These are phyloP conservation scores for Corythornis madagascariensis DNA, from an alignment of 2,113 vertebrate genomes.

Conservation along the genomic window DNA sequence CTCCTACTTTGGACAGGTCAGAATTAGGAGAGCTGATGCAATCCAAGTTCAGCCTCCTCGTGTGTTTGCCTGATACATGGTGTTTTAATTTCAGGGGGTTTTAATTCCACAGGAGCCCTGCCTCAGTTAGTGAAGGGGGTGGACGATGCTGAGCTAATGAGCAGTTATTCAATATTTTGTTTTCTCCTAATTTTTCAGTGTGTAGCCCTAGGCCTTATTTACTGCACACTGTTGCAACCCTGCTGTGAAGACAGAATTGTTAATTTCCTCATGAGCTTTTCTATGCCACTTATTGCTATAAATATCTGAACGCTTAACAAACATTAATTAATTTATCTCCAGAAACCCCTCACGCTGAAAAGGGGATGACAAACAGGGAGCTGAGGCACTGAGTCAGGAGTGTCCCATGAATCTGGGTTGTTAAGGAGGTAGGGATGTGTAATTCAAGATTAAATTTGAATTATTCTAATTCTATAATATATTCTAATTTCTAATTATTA, in stretches of 20 bases:
- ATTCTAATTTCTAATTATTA: no score
- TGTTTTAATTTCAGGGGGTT: conserved; percentile 32
- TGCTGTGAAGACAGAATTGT: conserved; percentile 71
- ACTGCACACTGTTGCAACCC: conserved; percentile 67
- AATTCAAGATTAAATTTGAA: background rate
- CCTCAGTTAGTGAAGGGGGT: conserved; percentile 42
- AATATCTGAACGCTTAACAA: conserved; percentile 67
- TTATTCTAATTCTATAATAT: no score
- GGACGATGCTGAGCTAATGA: conserved; percentile 63
- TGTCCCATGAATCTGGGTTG: background rate
- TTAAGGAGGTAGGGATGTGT: background rate
- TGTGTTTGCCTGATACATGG: background rate
- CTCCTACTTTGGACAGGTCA: background rate
- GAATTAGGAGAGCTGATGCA: background rate
- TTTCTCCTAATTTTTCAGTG: conserved; percentile 72
- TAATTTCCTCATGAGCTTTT: conserved; percentile 71
- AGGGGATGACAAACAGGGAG: background rate
- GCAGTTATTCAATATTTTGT: conserved; percentile 73
- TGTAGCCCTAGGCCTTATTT: conserved; percentile 70
- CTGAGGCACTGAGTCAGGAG: background rate
- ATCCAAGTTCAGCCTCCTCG: background rate
- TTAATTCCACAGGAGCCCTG: conserved; percentile 41
- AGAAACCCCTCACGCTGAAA: background rate
- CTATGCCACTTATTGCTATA: conserved; percentile 66
- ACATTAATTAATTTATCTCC: conserved; percentile 70